These are phyloP conservation scores for Strix aluco DNA, from an alignment of 2,113 vertebrate genomes.

Conservation along the genomic window DNA sequence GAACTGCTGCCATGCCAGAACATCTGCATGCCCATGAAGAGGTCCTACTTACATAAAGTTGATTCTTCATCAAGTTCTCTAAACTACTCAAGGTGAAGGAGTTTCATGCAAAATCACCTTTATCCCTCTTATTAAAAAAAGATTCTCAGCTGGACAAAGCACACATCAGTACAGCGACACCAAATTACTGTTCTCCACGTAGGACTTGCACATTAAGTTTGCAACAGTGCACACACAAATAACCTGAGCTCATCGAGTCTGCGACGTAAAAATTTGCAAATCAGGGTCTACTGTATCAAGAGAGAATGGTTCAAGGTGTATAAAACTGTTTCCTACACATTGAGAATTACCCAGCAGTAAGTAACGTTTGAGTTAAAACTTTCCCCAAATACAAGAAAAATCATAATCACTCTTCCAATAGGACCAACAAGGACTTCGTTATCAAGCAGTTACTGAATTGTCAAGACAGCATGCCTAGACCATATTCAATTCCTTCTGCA, in stretches of 20 bases:
- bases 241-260: background rate
- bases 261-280: background rate
- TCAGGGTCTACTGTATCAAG: background rate
- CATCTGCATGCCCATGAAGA: background rate
- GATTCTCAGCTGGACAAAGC: background rate
- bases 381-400: background rate
- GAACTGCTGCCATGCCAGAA: background rate
- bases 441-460: background rate
- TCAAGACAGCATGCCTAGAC: background rate
- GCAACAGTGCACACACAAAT: background rate
- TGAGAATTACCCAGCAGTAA: background rate
- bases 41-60: background rate
- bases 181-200: background rate
- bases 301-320: background rate
- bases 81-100: background rate
- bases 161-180: accelerated
- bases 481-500: background rate
- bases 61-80: background rate
- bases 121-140: background rate
- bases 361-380: background rate
- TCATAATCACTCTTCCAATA: background rate
- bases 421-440: background rate
- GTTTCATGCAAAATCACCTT: background rate
- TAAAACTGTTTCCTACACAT: background rate
- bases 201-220: background rate